Conservation (phyloP, 2,888 invertebrate species). For the Mellilla xanthometata region DNA sequence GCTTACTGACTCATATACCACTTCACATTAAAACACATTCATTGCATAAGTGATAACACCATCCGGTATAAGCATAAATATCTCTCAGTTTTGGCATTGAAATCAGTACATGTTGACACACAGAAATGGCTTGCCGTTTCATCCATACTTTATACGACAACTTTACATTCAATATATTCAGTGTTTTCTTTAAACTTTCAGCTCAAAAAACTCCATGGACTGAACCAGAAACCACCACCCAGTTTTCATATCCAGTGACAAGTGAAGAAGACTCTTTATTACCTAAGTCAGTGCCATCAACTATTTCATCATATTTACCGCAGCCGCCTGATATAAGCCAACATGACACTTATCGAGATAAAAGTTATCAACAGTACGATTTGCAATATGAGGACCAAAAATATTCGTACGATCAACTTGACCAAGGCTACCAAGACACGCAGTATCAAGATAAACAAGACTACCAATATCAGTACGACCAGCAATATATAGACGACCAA, state of each 20-base stretch:
- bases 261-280: slow-evolving; percentile 60
- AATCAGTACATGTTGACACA: slow-evolving; percentile 41
- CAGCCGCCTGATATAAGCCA: slow-evolving; percentile 59
- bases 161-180: slow-evolving; percentile 48
- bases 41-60: slow-evolving; percentile 55
- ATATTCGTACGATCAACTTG: slow-evolving; percentile 40
- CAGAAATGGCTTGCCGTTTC: slow-evolving; percentile 52
- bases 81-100: slow-evolving; percentile 31
- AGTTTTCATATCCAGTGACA: slow-evolving; percentile 64
- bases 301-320: slow-evolving; percentile 56
- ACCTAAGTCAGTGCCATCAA: slow-evolving; percentile 59
- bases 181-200: slow-evolving; percentile 62
- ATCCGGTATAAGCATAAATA: slow-evolving; percentile 48
- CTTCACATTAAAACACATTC: slow-evolving; percentile 25
- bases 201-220: slow-evolving; percentile 75
- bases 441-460: slow-evolving; percentile 42
- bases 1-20: slow-evolving; percentile 19
- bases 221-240: slow-evolving; percentile 59
- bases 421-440: slow-evolving; percentile 43
- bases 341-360: slow-evolving; percentile 52
- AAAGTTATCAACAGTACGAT: slow-evolving; percentile 56
- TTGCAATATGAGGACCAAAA: slow-evolving; percentile 41
- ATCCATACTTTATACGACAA: slow-evolving; percentile 51
- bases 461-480: slow-evolving; percentile 43
- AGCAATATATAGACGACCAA: slow-evolving; percentile 38